Conservation (phyloP, 2,113 vertebrate genomes). For the Struthio camelus region DNA sequence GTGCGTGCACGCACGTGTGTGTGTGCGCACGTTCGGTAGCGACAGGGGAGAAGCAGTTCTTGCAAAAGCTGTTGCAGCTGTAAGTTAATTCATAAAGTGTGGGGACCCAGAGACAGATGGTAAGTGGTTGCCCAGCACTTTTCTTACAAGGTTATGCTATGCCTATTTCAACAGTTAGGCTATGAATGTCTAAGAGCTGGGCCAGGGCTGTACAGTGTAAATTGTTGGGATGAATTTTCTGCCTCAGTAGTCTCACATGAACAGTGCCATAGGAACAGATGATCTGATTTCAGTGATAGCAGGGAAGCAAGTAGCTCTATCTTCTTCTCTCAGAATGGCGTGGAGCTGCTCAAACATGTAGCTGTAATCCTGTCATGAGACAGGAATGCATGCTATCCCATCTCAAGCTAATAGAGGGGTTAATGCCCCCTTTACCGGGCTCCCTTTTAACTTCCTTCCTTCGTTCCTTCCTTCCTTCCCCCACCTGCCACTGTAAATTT, state of each 20-base stretch:
- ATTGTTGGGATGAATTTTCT: neutral
- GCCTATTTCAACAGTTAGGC: neutral
- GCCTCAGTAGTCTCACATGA: neutral
- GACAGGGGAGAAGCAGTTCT: neutral
- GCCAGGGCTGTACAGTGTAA: neutral
- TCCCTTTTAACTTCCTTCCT: neutral
- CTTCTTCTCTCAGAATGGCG: neutral
- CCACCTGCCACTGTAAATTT: conserved; percentile 34
- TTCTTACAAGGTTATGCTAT: neutral
- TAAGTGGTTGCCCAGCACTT: neutral
- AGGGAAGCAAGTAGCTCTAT: neutral
- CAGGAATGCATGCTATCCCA: neutral
- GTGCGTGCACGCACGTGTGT: neutral
- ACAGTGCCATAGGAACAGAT: neutral
- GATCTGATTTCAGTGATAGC: neutral
- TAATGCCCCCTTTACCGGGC: neutral
- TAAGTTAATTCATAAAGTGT: neutral
- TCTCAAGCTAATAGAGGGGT: conserved; percentile 1
- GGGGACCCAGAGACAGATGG: neutral
- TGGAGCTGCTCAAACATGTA: conserved; percentile 26
- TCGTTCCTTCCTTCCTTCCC: neutral
- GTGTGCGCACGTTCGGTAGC: neutral
- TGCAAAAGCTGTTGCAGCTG: neutral
- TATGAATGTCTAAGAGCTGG: neutral
- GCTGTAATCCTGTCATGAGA: neutral